Percentiles rank a stretch among this genome's conserved stretches.
These are phyloP conservation scores for Phocoena sinus DNA, from an alignment of 2,113 vertebrate genomes.

Conservation along the genomic window DNA sequence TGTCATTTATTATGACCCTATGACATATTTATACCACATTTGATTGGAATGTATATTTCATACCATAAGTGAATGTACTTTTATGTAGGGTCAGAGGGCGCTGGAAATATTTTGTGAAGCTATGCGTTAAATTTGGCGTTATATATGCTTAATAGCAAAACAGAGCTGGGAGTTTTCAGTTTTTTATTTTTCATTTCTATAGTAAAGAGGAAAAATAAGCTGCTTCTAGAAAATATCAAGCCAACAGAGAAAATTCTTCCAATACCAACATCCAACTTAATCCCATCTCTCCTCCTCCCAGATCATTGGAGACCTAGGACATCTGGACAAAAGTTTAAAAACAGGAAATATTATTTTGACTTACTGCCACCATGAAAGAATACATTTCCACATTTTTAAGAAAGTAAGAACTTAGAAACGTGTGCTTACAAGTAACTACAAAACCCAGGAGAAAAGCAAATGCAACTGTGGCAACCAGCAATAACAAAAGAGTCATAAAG, in stretches of 20 bases:
- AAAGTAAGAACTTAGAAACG: neutral
- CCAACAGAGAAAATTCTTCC: conserved; percentile 22
- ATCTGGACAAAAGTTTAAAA: neutral
- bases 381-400: neutral
- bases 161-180: neutral
- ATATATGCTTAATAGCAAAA: neutral
- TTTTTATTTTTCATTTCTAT: neutral
- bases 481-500: neutral
- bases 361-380: neutral
- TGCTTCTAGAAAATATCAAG: conserved; percentile 17
- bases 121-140: neutral
- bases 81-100: neutral
- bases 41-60: neutral
- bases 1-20: neutral
- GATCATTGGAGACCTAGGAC: neutral
- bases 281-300: neutral
- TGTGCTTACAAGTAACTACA: neutral
- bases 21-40: neutral
- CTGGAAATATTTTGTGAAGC: neutral
- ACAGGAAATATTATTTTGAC: neutral
- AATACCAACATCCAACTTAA: neutral
- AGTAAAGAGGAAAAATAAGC: conserved; percentile 12
- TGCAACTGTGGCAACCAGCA: neutral
- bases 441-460: neutral
- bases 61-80: neutral